phyloP scores from a whole-genome alignment of 2,797 vertebrate species.

The Sebastiscus albofasciatus region DNA sequence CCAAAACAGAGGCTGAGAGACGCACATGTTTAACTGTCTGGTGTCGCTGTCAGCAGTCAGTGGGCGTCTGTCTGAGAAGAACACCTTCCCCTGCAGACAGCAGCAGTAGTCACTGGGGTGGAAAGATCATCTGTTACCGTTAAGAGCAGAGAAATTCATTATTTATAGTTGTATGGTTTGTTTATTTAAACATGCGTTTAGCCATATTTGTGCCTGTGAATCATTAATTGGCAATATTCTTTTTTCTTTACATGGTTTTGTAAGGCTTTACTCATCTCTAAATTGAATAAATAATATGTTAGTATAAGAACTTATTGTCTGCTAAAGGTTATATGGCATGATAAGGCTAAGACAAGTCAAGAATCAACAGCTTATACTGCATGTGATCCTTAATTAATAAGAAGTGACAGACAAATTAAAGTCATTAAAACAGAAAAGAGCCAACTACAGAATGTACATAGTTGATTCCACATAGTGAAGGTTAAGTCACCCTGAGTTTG shows the following conservation, averaged over 20 bases:
- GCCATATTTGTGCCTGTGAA: not conserved
- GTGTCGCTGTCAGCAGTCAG: constrained; percentile 9
- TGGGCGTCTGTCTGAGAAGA: not conserved
- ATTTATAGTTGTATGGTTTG: constrained; percentile 17
- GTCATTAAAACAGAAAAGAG: not conserved
- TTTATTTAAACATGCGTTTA: constrained; percentile 25
- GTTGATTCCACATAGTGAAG: not conserved
- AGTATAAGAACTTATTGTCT: not conserved
- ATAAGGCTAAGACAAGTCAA: not conserved
- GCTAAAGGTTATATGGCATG: not conserved
- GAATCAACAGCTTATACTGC: not conserved
- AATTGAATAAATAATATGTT: not conserved
- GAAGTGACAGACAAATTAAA: not conserved
- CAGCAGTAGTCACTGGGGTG: not conserved
- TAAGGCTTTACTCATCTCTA: not conserved
- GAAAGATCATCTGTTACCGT: constrained; percentile 1
- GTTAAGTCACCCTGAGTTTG: not conserved
- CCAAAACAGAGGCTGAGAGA: not conserved
- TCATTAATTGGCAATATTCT: constrained; percentile 7
- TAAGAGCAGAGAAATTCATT: not conserved
- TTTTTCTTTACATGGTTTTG: not conserved
- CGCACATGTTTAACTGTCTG: not conserved
- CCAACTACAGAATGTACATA: not conserved
- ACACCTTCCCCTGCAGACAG: constrained; percentile 1
- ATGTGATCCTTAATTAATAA: not conserved